Percentiles rank a stretch among this genome's conserved stretches.
Conservation (phyloP, 1,140 invertebrate genomes). For the Sarcophaga peregrina region DNA sequence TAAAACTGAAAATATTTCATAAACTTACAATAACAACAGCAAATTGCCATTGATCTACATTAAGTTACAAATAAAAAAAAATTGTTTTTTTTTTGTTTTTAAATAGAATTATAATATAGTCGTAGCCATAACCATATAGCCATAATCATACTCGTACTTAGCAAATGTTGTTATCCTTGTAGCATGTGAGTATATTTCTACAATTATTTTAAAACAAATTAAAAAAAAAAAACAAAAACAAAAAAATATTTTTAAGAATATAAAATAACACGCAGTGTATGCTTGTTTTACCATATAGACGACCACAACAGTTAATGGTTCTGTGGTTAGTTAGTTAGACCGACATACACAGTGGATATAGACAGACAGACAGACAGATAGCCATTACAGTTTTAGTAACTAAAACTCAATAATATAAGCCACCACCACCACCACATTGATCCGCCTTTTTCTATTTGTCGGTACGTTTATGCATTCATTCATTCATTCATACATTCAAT, state of each 20-base stretch:
- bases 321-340: not conserved
- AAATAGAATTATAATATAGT: not conserved
- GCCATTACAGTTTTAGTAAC: not conserved
- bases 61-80: not conserved
- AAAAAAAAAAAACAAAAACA: not conserved
- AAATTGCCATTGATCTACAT: slow-evolving; percentile 9
- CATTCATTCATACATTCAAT: not conserved
- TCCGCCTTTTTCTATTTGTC: not conserved
- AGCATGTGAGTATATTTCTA: not conserved
- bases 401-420: not conserved
- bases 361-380: not conserved
- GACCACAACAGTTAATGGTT: too few species aligned
- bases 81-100: too few species aligned
- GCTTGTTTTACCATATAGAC: not conserved
- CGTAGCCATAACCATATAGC: too few species aligned
- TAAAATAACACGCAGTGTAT: not conserved
- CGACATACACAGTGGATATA: not conserved
- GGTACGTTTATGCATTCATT: not conserved
- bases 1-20: too few species aligned
- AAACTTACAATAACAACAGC: not conserved
- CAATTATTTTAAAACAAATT: too few species aligned
- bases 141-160: not conserved
- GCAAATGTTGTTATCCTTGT: slow-evolving; percentile 13
- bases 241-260: not conserved
- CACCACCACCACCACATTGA: not conserved